Conservation (phyloP, 2,888 invertebrate genomes). For the Dendrolimus pini region DNA sequence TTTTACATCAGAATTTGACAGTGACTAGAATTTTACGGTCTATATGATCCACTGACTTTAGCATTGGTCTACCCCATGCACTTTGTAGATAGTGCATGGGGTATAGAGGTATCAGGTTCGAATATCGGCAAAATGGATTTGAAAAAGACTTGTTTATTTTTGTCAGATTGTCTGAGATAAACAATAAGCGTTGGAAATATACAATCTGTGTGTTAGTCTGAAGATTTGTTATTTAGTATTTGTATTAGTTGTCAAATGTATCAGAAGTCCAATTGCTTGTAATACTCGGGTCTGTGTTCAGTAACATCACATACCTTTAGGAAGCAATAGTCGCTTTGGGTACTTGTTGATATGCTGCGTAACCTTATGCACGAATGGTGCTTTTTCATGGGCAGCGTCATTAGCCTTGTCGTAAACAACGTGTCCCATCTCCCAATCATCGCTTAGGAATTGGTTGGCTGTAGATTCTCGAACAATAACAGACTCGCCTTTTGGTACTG, state of each 20-base stretch:
- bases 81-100: too few relatives aligned
- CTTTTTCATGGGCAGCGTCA: constrained; percentile 60
- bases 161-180: too few relatives aligned
- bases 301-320: constrained; percentile 65
- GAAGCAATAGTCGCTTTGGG: constrained; percentile 79
- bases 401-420: constrained; percentile 63
- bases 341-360: constrained; percentile 73
- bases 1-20: background rate
- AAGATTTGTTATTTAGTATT: too few relatives aligned
- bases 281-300: too few relatives aligned
- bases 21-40: background rate
- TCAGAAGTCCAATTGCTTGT: too few relatives aligned
- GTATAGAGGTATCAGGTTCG: too few relatives aligned
- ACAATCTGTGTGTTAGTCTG: too few relatives aligned
- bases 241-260: too few relatives aligned
- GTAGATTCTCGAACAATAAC: constrained; percentile 74
- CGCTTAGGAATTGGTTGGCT: constrained; percentile 73
- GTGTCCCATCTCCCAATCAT: constrained; percentile 65
- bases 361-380: constrained; percentile 60
- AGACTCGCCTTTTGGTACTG: constrained; percentile 61
- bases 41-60: background rate
- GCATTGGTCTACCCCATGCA: too few relatives aligned
- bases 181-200: too few relatives aligned
- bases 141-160: too few relatives aligned
- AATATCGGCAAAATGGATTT: too few relatives aligned